Conservation (phyloP, 2,113 vertebrate species). For the Megaceryle torquata region DNA sequence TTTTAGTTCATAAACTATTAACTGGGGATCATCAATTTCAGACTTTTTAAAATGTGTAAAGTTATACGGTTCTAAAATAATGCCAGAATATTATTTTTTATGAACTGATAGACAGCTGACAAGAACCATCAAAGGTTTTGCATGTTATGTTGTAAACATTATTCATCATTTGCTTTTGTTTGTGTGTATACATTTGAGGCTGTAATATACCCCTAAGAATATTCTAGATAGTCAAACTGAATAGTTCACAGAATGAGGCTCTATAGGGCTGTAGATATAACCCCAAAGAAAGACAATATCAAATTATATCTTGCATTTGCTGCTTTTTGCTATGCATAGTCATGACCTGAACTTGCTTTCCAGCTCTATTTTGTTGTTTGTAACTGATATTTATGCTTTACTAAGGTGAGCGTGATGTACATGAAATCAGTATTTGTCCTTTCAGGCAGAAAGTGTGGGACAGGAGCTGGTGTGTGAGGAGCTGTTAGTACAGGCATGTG, state of each 20-base stretch:
- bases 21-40: background rate
- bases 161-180: background rate
- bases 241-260: background rate
- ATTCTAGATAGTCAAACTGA: background rate
- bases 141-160: background rate
- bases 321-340: background rate
- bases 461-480: background rate
- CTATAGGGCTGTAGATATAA: background rate
- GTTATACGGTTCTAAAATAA: background rate
- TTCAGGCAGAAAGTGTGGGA: background rate
- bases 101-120: background rate
- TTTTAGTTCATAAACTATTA: background rate
- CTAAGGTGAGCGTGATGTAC: background rate
- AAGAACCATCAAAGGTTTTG: background rate
- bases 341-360: background rate
- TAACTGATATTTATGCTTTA: background rate
- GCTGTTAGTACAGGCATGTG: background rate
- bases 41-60: background rate
- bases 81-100: background rate
- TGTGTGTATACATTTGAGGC: background rate
- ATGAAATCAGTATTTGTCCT: background rate
- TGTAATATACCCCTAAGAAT: background rate
- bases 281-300: background rate
- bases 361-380: background rate
- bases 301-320: background rate